Evolutionary conservation across 2,113 vertebrate genomes (phyloP), one percentile per base, ranked within the genome.

Genomic region (Aplodontia rufa): DNA sequence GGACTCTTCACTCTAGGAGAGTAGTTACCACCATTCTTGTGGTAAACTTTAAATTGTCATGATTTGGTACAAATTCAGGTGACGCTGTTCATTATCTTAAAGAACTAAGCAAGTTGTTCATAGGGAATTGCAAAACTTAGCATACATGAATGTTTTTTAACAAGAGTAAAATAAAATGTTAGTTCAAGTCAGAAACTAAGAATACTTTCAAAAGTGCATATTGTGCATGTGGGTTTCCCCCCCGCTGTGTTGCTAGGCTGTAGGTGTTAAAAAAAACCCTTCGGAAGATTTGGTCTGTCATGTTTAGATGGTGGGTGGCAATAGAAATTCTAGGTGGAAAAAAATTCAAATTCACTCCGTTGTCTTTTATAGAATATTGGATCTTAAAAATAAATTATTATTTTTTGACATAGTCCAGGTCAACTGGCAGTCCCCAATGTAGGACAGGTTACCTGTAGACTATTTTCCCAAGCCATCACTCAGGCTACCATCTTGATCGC

Each of bases 271-370:
- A 92, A 87, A 55, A 92, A 87, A 55, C 40, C 51, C 88, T 92
- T 95, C 26, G 96, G 76, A 86, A 85, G 71, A 97, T 91, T 94
- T 83, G 40, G 88, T 96, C 74, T 97, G 90, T 97, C 92, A 86
- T 93, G 85, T 76, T 96, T 94, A 95, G 90, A 69, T 49, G 91
- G 82, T 94, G 64, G 94, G 82, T 89, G 93, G 76, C 72, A 95
- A 87, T 78, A 76, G 76, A 93, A 66, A 58, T 60, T 71, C 62
- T 79, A 75, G n/a, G 60, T 62, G 12, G 24, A 37, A 28, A 26
- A 88, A 90, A 24, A 90, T 84, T 93, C 90, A 97, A 93, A 92
- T 11, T 87, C 42, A n/a, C 40, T 80, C 87, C 37, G 84, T 72
- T 88, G 81, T 88, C 58, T 91, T 78, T 49, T 89, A 3, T 49